Evolutionary conservation across 2,113 vertebrate genomes (phyloP), one percentile per base, ranked within the genome.

Genomic region (Ochotona princeps): DNA sequence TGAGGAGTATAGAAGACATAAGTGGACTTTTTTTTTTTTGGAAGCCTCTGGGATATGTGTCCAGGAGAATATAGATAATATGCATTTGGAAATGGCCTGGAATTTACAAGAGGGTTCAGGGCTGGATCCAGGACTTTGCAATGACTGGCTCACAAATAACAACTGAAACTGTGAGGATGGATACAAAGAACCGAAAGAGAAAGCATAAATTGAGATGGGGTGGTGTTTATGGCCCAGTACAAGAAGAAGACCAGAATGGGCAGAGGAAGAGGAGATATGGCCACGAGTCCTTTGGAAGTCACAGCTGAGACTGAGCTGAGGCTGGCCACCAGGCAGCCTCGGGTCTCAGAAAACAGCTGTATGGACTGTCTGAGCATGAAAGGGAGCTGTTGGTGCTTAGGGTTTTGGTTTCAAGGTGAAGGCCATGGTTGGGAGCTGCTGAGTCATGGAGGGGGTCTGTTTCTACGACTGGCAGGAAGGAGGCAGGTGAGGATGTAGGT

Each of bases 151-250:
- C 54, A 17, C 67, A 61, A 80, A n/a, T 85, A 44, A 67, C 18
- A 30, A 9, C 60, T 12, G 8, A 72, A 66, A 78, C n/a, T 26
- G 2, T 35, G n/a, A 82, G 74, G 73, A 69, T 2, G 87, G 73
- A 51, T 85, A 32, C 69, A 75, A 89, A 90, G 28, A 83, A 13
- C 15, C 44, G 69, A 57, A 87, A n/a, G 17, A 89, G 76, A 87
- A 82, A 73, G 23, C 32, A 4, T n/a, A n/a, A 4, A 7, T 30
- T 88, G 69, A 21, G 20, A 87, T 87, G 49, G 26, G 35, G 13
- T 21, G 5, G 11, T 32, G 3, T 30, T 35, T n/a, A 80, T 47
- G n/a, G 35, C 44, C 63, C 15, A 65, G 9, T 47, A 66, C 65
- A 80, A 26, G 20, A 74, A 60, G 44, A 66, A 30, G 44, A 47